Evolutionary conservation across 1,140 invertebrate genomes (phyloP).

Genomic region (Drosophila parvula): DNA sequence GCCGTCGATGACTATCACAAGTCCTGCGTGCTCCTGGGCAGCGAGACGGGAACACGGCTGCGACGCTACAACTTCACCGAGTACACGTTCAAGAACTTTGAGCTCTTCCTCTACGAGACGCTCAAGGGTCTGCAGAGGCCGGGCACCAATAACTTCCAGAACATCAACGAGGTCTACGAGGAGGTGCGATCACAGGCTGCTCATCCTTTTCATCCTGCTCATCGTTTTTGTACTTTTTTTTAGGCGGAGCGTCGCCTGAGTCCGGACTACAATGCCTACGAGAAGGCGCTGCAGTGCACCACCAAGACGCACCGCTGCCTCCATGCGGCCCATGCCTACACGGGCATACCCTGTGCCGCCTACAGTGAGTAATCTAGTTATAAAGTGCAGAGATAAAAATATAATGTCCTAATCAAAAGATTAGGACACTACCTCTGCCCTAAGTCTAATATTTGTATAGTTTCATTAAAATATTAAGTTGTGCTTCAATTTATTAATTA

Average conservation of each 20-base stretch:
- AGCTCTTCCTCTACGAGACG: slow-evolving; percentile 96
- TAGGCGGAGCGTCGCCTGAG: slow-evolving; percentile 85
- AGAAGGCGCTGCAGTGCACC: slow-evolving; percentile 87
- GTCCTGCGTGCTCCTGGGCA: slow-evolving; percentile 89
- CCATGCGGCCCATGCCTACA: slow-evolving; percentile 95
- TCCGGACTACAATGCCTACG: slow-evolving; percentile 86
- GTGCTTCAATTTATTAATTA: not conserved
- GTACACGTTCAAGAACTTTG: slow-evolving; percentile 93
- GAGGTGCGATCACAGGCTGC: slow-evolving; percentile 67
- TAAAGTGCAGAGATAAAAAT: not conserved
- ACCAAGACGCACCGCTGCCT: slow-evolving; percentile 93
- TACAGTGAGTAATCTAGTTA: slow-evolving; percentile 88
- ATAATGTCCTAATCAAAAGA: no score
- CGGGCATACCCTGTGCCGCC: slow-evolving; percentile 92
- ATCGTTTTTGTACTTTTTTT: slow-evolving; percentile 1
- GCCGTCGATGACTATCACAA: slow-evolving; percentile 92
- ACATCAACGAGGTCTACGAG: slow-evolving; percentile 84
- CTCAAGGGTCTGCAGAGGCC: slow-evolving; percentile 90
- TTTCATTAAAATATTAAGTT: no score
- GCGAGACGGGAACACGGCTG: slow-evolving; percentile 84
- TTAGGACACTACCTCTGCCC: no score
- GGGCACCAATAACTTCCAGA: slow-evolving; percentile 85
- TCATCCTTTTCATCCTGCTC: not conserved
- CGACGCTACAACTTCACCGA: slow-evolving; percentile 89
- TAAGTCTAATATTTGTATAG: no score